These are phyloP conservation scores for Alca torda DNA, from an alignment of 2,797 vertebrate species.

Conservation along the genomic window DNA sequence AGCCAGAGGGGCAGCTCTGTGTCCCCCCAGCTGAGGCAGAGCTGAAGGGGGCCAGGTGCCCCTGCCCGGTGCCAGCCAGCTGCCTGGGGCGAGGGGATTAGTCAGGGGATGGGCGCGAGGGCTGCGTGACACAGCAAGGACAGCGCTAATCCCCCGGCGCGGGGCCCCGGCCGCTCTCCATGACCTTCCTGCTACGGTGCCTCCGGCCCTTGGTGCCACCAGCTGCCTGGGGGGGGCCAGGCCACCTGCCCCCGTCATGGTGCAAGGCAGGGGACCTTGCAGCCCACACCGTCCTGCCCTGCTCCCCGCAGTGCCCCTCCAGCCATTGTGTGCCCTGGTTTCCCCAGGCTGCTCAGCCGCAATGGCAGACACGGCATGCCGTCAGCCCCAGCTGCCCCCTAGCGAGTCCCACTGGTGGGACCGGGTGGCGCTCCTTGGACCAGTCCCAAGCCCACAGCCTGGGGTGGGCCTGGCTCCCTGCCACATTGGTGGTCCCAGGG, in stretches of 20 bases:
- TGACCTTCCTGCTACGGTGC: neutral
- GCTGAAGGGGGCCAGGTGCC: neutral
- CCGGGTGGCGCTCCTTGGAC: neutral
- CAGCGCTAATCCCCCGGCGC: neutral
- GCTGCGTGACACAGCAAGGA: neutral
- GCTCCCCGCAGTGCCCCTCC: neutral
- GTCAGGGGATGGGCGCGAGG: neutral
- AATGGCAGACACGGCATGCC: accelerated
- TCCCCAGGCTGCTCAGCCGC: neutral
- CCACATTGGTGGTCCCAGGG: neutral
- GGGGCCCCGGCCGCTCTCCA: neutral
- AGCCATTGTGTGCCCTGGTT: neutral
- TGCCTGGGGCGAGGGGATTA: neutral
- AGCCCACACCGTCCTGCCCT: neutral
- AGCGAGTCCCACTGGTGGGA: neutral
- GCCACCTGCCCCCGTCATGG: accelerated
- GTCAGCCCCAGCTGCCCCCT: neutral
- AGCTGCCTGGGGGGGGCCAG: neutral
- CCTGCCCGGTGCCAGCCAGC: neutral
- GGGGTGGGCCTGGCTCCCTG: neutral
- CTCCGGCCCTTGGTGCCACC: accelerated
- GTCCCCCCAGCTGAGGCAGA: neutral
- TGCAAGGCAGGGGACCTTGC: neutral
- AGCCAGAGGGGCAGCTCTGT: neutral
- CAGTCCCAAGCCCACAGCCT: too few species aligned